Percentiles rank a stretch among this genome's conserved stretches.
Conservation (phyloP, 2,797 vertebrate genomes). For the Myripristis murdjan region DNA sequence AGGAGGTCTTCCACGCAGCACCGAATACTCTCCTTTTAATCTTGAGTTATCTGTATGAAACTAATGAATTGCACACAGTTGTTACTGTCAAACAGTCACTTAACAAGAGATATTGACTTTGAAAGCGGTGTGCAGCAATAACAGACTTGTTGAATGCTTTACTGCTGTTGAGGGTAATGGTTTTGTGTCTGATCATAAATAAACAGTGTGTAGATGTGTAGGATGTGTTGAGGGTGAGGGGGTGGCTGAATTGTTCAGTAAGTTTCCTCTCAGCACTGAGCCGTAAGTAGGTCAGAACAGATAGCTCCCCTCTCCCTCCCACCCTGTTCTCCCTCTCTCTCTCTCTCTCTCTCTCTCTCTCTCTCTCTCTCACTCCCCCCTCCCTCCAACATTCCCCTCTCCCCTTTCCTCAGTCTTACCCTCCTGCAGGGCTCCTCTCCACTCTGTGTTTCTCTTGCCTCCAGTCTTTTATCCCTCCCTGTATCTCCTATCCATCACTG, state of each 20-base stretch:
- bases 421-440: not conserved
- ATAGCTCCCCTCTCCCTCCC: not conserved
- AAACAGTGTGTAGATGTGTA: not conserved
- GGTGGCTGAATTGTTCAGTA: not conserved
- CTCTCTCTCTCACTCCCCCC: not conserved
- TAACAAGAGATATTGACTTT: not conserved
- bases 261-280: constrained; percentile 23
- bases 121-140: constrained; percentile 2
- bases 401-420: constrained; percentile 2
- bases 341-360: not conserved
- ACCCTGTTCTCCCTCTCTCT: not conserved
- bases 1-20: not conserved
- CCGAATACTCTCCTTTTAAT: not conserved
- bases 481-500: not conserved
- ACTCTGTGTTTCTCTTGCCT: not conserved
- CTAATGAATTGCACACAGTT: constrained; percentile 4
- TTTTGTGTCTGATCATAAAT: constrained; percentile 9
- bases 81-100: not conserved
- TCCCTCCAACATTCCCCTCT: not conserved
- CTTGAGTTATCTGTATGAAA: constrained; percentile 1
- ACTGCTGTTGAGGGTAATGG: not conserved
- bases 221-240: constrained; percentile 5
- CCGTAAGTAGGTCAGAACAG: constrained; percentile 28
- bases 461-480: not conserved
- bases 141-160: not conserved